A percentile compares a stretch with the other conserved stretches of the same genome.
Conservation (phyloP, 2,888 invertebrate genomes). For the Tachina fera region DNA sequence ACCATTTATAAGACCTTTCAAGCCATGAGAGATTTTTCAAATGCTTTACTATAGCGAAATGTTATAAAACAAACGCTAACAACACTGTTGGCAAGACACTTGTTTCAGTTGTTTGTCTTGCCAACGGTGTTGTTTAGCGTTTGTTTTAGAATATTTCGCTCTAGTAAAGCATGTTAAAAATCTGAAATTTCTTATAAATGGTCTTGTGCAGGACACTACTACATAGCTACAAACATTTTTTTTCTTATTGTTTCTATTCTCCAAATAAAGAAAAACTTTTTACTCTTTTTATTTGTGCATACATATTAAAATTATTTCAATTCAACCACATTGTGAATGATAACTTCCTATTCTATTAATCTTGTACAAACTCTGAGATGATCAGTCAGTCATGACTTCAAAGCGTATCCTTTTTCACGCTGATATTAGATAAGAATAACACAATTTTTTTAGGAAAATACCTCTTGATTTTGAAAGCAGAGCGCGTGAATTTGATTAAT, state of each 20-base stretch:
- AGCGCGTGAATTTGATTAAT: constrained; percentile 82
- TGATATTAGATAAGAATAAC: constrained; percentile 63
- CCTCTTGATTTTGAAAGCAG: constrained; percentile 54
- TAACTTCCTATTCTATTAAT: constrained; percentile 69
- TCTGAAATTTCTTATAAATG: too few relatives aligned
- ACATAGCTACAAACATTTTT: too few relatives aligned
- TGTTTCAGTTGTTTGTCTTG: too few relatives aligned
- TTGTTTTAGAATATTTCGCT: too few relatives aligned
- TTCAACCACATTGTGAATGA: constrained; percentile 56
- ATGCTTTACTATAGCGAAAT: too few relatives aligned
- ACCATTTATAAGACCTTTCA: too few relatives aligned
- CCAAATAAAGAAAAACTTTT: background rate
- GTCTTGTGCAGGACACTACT: too few relatives aligned
- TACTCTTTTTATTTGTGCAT: background rate
- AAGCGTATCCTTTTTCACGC: constrained; percentile 72
- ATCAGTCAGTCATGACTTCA: constrained; percentile 63
- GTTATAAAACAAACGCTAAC: too few relatives aligned
- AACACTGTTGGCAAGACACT: too few relatives aligned
- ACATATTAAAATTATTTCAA: constrained; percentile 35
- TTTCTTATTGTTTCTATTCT: background rate
- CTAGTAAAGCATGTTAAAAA: too few relatives aligned
- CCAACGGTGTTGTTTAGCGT: too few relatives aligned
- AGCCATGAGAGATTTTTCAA: too few relatives aligned
- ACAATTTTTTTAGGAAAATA: constrained; percentile 42
- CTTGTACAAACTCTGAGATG: constrained; percentile 25